Evolutionary conservation across 2,888 invertebrate species (phyloP), one percentile per base, ranked within the genome.

Genomic region (Quadriops clusia): DNA sequence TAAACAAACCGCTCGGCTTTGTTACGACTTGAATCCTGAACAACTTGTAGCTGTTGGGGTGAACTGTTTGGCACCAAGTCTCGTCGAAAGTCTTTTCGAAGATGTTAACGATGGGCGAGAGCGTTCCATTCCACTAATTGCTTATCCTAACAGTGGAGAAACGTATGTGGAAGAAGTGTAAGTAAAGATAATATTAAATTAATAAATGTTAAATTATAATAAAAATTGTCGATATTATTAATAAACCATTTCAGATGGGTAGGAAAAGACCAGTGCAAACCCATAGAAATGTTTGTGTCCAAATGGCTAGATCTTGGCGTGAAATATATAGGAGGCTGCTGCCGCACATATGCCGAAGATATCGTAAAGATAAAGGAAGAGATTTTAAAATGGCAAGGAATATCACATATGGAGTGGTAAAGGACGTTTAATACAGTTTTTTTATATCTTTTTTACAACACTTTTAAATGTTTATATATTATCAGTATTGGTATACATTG

Each of bases 91-190:
- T 1, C 57, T 83, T 26, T 56, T 82, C 15, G 55, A 62, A 45
- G 54, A 54, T 23, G 47, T 73, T 41, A 67, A 68, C 39, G 53
- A 53, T 21, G 48, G 54, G 8, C 45, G 51, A 32, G 53, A 60
- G 5, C 39, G 49, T 16, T 47, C 45, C 30, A 70, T 84, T 34
- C 82, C 83, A 2, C 63, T 89, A 32, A 72, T 93, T 30, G 83
- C 79, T 13, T 91, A 91, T 61, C 87, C 91, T 3, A 93, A 91
- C 57, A 85, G 84, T 47, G 90, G 90, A 27, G 83, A 83, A 58
- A 68, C 67, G 49, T 84, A 77, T 65, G 64, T 70, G 34, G 62
- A 66, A 49, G 67, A 67, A 47, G 69, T 72, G 75, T 71, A 63
- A 60, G 64, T 43, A 64, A 42, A 32, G 10, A 10, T 16, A 23